A percentile compares a stretch with the other conserved stretches of the same genome.
Conservation (phyloP, 2,797 vertebrate species). For the Enteromius paludinosus region DNA sequence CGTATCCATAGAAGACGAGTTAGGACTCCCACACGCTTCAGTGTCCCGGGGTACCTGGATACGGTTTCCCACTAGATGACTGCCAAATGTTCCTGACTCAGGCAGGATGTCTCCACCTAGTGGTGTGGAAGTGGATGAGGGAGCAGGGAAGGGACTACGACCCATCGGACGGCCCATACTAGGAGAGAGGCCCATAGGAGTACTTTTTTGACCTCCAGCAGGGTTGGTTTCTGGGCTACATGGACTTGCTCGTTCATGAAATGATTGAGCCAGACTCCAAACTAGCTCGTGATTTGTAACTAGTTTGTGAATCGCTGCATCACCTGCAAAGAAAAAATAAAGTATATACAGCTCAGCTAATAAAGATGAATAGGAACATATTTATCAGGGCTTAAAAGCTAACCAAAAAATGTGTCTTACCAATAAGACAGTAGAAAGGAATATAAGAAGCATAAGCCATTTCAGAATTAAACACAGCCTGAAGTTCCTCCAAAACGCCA, state of each 20-base stretch:
- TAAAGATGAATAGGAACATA: not conserved
- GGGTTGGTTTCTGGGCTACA: conserved; percentile 63
- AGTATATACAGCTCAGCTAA: not conserved
- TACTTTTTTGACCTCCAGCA: conserved; percentile 57
- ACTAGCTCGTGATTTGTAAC: conserved; percentile 90
- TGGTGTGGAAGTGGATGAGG: conserved; percentile 64
- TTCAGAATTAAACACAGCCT: conserved; percentile 92
- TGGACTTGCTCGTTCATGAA: conserved; percentile 84
- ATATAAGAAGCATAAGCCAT: conserved; percentile 96
- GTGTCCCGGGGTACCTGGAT: conserved; percentile 89
- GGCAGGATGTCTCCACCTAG: conserved; percentile 70
- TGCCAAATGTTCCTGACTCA: conserved; percentile 93
- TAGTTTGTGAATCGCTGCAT: conserved; percentile 83
- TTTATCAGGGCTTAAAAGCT: not conserved
- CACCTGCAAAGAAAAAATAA: conserved; percentile 76
- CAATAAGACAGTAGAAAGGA: conserved; percentile 94
- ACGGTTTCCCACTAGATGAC: conserved; percentile 93
- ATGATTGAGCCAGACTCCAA: conserved; percentile 87
- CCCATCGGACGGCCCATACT: conserved; percentile 62
- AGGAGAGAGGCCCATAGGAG: conserved; percentile 62
- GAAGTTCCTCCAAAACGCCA: conserved; percentile 85
- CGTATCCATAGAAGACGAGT: conserved; percentile 72
- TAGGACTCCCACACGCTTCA: conserved; percentile 72
- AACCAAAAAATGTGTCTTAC: conserved; percentile 71
- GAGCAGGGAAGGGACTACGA: conserved; percentile 72